Base-by-base conservation (phyloP, 2,888 invertebrate species). In the Dioctria linearis region DNA sequence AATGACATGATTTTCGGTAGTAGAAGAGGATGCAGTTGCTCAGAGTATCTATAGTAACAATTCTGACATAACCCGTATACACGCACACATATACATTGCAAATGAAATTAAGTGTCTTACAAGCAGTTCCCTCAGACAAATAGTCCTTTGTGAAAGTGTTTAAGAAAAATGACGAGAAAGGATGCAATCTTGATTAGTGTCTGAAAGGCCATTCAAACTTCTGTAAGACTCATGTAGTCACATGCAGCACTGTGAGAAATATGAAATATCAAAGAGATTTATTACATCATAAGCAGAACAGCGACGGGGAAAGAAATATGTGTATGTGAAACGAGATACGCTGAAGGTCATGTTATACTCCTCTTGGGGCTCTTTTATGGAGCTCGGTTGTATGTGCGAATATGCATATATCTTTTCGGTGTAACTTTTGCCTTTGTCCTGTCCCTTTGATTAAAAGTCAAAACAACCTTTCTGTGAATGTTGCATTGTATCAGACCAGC, bases 151-250 rank as follows among this genome's bases (percentile, higher is more conserved):
- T n/a, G 11, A 54, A 9, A 46, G 9, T 11, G 54, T 54, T 54
- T 54, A n/a, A 54, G 11, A 51, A 69, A 69, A 69, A 51, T 69
- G 69, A 69, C 40, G 51, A 46, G 37, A 11, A n/a, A 43, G 69
- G 37, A 69, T 54, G 69, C 69, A 69, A 69, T 69, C 69, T 69
- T 69, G 69, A 69, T 69, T 69, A 69, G 69, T 69, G 69, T 69
- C 69, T 69, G 51, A 69, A 51, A 69, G 51, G n/a, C 69, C 39
- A 54, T 51, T 69, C 51, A 11, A 37, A 69, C 11, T 51, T 37
- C 69, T 37, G 51, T 51, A 51, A 49, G 69, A 51, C 67, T 13
- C 37, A 40, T 67, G 46, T 67, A 67, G 46, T 67, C 46, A 46
- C 67, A 69, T 51, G 69, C 69, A 69, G 69, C 39, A 51, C 13